A percentile compares a stretch with the other conserved stretches of the same genome.
These are phyloP conservation scores for Dendrolimus kikuchii DNA, from an alignment of 1,140 invertebrate species.

Conservation along the genomic window DNA sequence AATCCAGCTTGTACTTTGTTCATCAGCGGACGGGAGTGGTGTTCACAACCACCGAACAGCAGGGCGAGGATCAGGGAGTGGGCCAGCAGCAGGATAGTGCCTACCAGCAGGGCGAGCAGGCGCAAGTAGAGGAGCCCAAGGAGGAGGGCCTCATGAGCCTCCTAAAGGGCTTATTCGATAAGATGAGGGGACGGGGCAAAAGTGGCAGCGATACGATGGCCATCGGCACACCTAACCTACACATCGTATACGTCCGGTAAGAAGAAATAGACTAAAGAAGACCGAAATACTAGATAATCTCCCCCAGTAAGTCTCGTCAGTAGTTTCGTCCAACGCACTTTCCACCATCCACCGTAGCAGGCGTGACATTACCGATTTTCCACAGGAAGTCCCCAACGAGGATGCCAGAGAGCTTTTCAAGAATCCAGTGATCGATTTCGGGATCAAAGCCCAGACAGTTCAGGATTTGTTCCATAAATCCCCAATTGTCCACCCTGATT, in stretches of 20 bases:
- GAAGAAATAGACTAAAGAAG: not conserved
- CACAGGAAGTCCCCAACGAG: conserved; percentile 41
- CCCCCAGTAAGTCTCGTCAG: too few species aligned
- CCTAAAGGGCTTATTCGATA: conserved; percentile 40
- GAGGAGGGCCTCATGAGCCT: conserved; percentile 32
- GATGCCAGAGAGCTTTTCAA: conserved; percentile 27
- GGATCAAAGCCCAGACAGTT: conserved; percentile 9
- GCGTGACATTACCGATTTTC: conserved; percentile 28
- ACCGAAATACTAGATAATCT: too few species aligned
- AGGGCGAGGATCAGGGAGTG: conserved; percentile 9
- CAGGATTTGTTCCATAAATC: conserved; percentile 44
- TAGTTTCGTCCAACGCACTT: conserved; percentile 61
- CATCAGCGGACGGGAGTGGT: conserved; percentile 50
- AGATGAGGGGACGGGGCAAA: conserved; percentile 20
- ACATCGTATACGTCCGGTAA: not conserved
- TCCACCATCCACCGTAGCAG: not conserved
- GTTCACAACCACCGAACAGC: conserved; percentile 20
- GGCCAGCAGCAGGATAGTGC: conserved; percentile 3
- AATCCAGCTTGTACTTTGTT: conserved; percentile 65
- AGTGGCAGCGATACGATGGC: conserved; percentile 27
- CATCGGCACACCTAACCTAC: not conserved
- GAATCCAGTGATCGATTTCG: conserved; percentile 14
- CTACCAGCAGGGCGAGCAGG: conserved; percentile 7
- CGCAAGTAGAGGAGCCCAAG: conserved; percentile 19
- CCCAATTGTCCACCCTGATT: conserved; percentile 41